Base-by-base conservation (phyloP, 2,888 invertebrate species). In the Sinopyrophorus schimmeli region DNA sequence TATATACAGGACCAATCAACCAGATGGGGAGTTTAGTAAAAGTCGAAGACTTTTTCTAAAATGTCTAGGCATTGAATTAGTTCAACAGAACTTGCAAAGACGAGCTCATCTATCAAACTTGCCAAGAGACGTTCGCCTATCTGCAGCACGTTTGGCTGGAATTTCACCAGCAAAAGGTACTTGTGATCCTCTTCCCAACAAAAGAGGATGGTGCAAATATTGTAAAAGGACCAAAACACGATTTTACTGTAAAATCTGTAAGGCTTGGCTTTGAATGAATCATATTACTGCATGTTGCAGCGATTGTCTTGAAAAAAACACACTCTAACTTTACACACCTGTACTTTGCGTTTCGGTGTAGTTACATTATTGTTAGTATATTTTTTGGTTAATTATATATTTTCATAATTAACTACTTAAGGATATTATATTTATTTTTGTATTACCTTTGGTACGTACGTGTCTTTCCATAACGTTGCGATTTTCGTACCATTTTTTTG, bases 1-100 rank as follows among this genome's bases (percentile, higher is more conserved):
- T 20, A 41, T 20, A 20, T 18, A 30, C 11, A 41, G 21, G 18
- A 1, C 41, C 3, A 30, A 41, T 10, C 1, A 39, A 15, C 6
- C 17, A 24, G 24, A 38, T 11, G 34, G 3, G 9, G 17, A 17
- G 9, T 16, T 34, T 34, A 18, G 18, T n/a, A 34, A 34, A n/a
- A 34, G 34, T 20, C 9, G 10, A 3, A 12, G 14, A 9, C 28
- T 30, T n/a, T 30, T n/a, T 30, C 9, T 14, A 5, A 14, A 30
- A 30, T 5, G 16, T 12, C 11, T 30, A 16, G 30, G 30, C 2
- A 16, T 14, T 6, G 26, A 4, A 3, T 10, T 26, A 10, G 2
- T 10, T 1, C 2, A 26, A 5, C n/a, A 10, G 12, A 26, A 10
- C 6, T 2, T 26, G 3, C n/a, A n/a, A n/a, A 4, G 6, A 4